Percentiles rank a stretch among this genome's conserved stretches.
These are phyloP conservation scores for Pempheris klunzingeri DNA, from an alignment of 2,797 vertebrate species.

Conservation along the genomic window DNA sequence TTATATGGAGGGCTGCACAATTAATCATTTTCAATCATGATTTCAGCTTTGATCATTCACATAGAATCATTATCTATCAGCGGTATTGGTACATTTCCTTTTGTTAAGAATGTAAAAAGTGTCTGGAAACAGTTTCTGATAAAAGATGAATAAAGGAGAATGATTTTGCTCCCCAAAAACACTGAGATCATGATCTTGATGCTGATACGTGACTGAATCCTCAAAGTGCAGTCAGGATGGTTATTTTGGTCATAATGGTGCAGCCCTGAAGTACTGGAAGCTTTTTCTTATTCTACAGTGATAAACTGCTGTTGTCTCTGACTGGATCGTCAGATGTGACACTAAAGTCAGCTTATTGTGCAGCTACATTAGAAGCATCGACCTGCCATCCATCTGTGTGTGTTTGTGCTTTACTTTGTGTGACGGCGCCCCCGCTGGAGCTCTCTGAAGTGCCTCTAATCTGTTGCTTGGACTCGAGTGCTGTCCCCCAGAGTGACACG, in stretches of 20 bases:
- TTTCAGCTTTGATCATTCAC: neutral
- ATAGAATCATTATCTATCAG: conserved; percentile 1
- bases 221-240: neutral
- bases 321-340: conserved; percentile 14
- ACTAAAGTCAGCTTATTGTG: conserved; percentile 30
- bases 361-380: conserved; percentile 29
- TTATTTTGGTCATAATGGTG: neutral
- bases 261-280: conserved; percentile 27
- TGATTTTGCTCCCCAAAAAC: neutral
- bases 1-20: conserved; percentile 12
- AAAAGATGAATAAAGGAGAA: conserved; percentile 3
- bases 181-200: neutral
- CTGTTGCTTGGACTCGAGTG: neutral
- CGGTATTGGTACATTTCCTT: neutral
- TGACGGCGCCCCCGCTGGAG: conserved; percentile 67
- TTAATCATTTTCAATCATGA: neutral
- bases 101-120: neutral
- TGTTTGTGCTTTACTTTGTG: conserved; percentile 52
- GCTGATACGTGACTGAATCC: no score
- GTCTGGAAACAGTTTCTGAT: conserved; percentile 4
- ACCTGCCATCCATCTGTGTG: conserved; percentile 8
- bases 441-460: conserved; percentile 6
- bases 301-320: conserved; percentile 28
- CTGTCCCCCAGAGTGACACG: conserved; percentile 1
- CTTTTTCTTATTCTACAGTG: conserved; percentile 12